Conservation (phyloP, 2,888 invertebrate genomes). For the Pteria penguin region DNA sequence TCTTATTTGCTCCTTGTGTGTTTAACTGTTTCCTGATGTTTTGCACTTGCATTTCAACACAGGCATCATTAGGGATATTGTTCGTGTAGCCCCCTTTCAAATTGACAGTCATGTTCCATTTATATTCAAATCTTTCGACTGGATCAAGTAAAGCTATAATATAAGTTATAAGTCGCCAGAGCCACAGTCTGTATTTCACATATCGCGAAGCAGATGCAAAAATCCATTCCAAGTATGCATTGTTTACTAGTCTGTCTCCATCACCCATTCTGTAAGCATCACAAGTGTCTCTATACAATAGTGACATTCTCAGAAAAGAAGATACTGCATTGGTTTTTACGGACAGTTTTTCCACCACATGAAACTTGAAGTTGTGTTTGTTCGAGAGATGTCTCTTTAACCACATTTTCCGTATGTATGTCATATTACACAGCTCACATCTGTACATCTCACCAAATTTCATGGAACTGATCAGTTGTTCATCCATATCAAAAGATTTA, state of each 20-base stretch:
- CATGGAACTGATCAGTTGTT: not conserved
- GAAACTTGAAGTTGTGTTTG: not conserved
- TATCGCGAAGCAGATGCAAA: slow-evolving; percentile 11
- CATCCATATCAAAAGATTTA: not conserved
- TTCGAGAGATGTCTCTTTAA: not conserved
- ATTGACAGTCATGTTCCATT: slow-evolving; percentile 27
- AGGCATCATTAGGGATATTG: slow-evolving; percentile 35
- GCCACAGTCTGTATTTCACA: slow-evolving; percentile 18
- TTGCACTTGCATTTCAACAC: slow-evolving; percentile 32
- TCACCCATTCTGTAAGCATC: not conserved
- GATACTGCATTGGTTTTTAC: not conserved
- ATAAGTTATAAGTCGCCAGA: slow-evolving; percentile 8
- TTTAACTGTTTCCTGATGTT: slow-evolving; percentile 9
- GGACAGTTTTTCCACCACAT: not conserved
- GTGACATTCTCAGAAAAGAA: not conserved
- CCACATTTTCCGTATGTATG: not conserved
- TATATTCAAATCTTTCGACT: slow-evolving; percentile 21
- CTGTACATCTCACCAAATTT: not conserved
- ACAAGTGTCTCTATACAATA: not conserved
- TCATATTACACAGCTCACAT: not conserved
- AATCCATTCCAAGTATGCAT: slow-evolving; percentile 13
- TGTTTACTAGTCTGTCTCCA: slow-evolving; percentile 15
- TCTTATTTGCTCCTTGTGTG: slow-evolving; percentile 36
- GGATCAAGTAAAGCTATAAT: slow-evolving; percentile 2
- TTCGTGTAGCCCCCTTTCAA: slow-evolving; percentile 22